These are phyloP conservation scores for Rotaria magnacalcarata DNA, from an alignment of 2,888 invertebrate genomes.

Conservation along the genomic window DNA sequence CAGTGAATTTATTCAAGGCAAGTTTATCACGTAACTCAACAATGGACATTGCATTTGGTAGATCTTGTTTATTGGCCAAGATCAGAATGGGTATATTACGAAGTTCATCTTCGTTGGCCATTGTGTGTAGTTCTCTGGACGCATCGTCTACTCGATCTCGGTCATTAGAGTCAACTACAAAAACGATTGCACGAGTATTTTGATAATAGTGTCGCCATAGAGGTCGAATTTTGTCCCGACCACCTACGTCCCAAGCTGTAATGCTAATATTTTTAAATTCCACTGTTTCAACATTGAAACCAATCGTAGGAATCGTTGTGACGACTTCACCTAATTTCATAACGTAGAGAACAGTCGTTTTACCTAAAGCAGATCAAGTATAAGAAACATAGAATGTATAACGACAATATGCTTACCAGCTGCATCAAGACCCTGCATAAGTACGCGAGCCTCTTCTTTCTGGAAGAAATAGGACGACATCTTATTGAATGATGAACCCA, in stretches of 20 bases:
- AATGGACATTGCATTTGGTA: slow-evolving; percentile 99
- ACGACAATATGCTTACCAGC: too few relatives aligned
- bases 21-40: slow-evolving; percentile 99
- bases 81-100: slow-evolving; percentile 96
- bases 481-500: too few relatives aligned
- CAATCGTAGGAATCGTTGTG: slow-evolving; percentile 95
- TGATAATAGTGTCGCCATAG: slow-evolving; percentile 98
- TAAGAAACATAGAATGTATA: too few relatives aligned
- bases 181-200: slow-evolving; percentile 71
- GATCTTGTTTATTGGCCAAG: slow-evolving; percentile 99
- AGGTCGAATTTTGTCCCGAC: neutral
- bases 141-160: slow-evolving; percentile 97
- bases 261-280: slow-evolving; percentile 99
- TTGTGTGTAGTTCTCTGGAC: slow-evolving; percentile 94
- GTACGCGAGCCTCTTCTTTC: too few relatives aligned
- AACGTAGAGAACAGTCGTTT: slow-evolving; percentile 99
- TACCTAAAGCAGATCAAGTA: slow-evolving; percentile 65
- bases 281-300: slow-evolving; percentile 66
- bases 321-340: slow-evolving; percentile 99
- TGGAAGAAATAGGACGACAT: too few relatives aligned
- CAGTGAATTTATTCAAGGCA: slow-evolving; percentile 61
- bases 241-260: slow-evolving; percentile 97
- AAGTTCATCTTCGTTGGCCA: slow-evolving; percentile 97
- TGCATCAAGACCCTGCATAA: too few relatives aligned
- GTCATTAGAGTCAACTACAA: slow-evolving; percentile 99